Percentiles rank a stretch among this genome's conserved stretches.
Evolutionary conservation across 1,140 invertebrate species (phyloP).

Genomic region (Oncopeltus fasciatus): DNA sequence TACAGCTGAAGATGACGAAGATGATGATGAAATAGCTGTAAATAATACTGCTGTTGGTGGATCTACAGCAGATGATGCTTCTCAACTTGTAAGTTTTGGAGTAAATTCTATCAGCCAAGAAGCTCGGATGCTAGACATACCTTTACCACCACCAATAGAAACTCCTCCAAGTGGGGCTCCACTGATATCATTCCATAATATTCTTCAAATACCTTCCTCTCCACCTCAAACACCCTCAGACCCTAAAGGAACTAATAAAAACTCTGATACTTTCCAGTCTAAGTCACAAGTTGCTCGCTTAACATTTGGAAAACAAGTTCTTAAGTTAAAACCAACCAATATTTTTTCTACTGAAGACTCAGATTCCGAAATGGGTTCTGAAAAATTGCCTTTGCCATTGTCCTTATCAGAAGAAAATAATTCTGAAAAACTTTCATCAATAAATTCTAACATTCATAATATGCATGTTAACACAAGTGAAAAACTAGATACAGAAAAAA

Average conservation of each 20-base stretch:
- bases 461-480: not conserved
- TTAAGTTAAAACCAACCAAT: conserved; percentile 12
- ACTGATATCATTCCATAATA: conserved; percentile 13
- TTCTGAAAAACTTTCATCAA: not conserved
- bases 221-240: not conserved
- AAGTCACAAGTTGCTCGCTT: conserved; percentile 11
- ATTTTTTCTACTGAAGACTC: conserved; percentile 13
- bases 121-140: conserved; percentile 17
- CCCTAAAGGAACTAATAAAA: not conserved
- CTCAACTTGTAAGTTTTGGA: conserved; percentile 14
- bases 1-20: conserved; percentile 13
- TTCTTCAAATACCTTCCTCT: conserved; percentile 8
- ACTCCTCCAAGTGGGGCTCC: not conserved
- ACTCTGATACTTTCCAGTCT: not conserved
- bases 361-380: conserved; percentile 10
- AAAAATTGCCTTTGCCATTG: not conserved
- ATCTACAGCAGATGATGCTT: conserved; percentile 9
- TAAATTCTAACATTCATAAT: no score
- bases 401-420: not conserved
- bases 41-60: not conserved
- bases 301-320: conserved; percentile 12
- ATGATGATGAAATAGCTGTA: not conserved
- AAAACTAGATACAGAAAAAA: not conserved
- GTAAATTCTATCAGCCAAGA: conserved; percentile 17
- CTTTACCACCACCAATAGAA: conserved; percentile 7